These are phyloP conservation scores for Myotis daubentonii DNA, from an alignment of 2,797 vertebrate species.

Conservation along the genomic window DNA sequence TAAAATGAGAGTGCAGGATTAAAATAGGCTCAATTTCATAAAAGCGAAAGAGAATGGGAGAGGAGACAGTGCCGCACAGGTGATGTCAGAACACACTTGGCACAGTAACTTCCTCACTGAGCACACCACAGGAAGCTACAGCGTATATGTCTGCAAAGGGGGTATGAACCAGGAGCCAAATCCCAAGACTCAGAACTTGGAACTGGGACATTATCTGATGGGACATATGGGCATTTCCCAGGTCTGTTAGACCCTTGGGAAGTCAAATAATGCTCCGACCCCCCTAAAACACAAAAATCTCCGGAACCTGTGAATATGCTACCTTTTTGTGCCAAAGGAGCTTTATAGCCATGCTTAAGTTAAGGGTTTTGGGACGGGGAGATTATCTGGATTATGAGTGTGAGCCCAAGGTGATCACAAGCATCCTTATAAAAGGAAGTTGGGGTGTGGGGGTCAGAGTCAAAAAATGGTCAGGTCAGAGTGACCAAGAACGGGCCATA, in stretches of 20 bases:
- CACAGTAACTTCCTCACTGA: not conserved
- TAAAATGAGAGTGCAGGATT: not conserved
- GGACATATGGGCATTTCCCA: not conserved
- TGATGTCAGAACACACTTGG: not conserved
- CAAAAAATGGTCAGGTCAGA: not conserved
- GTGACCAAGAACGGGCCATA: not conserved
- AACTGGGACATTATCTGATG: not conserved
- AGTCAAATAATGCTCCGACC: not conserved
- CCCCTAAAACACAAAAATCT: not conserved
- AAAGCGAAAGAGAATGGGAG: not conserved
- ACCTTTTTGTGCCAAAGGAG: not conserved
- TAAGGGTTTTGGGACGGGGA: not conserved
- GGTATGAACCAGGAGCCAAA: not conserved
- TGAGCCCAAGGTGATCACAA: not conserved
- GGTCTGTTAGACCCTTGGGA: not conserved
- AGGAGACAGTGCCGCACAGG: not conserved
- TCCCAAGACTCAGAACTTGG: not conserved
- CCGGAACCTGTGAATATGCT: not conserved
- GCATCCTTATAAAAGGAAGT: not conserved
- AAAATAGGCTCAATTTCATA: not conserved
- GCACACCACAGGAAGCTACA: not conserved
- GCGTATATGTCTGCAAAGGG: not conserved
- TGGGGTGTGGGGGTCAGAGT: not conserved
- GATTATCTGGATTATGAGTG: not conserved
- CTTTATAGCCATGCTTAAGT: not conserved